phyloP scores from a whole-genome alignment of 35 echinoderm and acorn worm genomes.

The Patiria miniata region DNA sequence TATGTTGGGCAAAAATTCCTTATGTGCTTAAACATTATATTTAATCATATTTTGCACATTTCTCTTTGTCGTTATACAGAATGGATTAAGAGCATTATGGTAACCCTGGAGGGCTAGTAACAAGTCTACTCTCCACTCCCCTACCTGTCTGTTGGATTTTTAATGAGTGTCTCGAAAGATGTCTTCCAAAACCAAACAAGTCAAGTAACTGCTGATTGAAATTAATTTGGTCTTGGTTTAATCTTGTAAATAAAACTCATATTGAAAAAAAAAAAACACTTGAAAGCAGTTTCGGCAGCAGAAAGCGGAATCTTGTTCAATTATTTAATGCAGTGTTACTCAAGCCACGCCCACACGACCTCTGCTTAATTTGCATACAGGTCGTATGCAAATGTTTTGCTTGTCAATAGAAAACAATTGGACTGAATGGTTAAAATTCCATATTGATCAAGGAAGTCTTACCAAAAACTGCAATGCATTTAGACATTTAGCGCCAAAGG shows the following conservation, averaged over 20 bases:
- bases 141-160: background rate
- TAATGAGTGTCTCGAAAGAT: background rate
- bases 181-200: background rate
- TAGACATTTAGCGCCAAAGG: too few relatives aligned
- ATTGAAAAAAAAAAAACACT: background rate
- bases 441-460: too few relatives aligned
- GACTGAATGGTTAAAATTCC: too few relatives aligned
- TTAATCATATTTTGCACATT: background rate
- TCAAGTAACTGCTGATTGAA: background rate
- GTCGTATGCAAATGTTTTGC: too few relatives aligned
- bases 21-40: background rate
- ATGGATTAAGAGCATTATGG: conserved; percentile 14
- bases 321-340: too few relatives aligned
- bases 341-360: too few relatives aligned
- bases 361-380: too few relatives aligned
- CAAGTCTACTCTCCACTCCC: background rate
- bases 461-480: too few relatives aligned
- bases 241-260: background rate
- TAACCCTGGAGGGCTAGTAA: background rate
- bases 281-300: too few relatives aligned
- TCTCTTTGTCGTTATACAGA: background rate
- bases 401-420: too few relatives aligned
- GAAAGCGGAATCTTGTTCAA: too few relatives aligned
- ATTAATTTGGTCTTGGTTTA: background rate
- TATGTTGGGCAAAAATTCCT: background rate